Evolutionary conservation across 2,888 invertebrate genomes (phyloP).

Genomic region (Brachynemurus nebulosus): DNA sequence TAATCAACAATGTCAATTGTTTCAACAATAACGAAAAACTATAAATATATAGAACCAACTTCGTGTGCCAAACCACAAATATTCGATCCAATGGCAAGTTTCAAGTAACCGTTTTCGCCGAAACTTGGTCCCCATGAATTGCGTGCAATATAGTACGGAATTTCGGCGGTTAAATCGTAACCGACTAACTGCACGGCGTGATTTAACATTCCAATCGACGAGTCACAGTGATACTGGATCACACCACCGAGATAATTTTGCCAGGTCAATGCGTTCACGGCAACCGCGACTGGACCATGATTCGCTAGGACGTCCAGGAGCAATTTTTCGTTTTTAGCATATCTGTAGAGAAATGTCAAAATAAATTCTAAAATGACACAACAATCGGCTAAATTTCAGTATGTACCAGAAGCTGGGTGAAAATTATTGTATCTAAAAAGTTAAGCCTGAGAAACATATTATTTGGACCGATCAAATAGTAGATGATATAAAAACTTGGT

Average conservation of each 20-base stretch:
- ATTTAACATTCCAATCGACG: conserved; percentile 43
- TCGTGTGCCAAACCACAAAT: conserved; percentile 65
- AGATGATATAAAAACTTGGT: too few relatives aligned
- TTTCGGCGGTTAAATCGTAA: conserved; percentile 54
- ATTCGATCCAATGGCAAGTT: conserved; percentile 60
- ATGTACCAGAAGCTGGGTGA: too few relatives aligned
- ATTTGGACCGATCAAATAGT: too few relatives aligned
- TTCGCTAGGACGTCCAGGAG: conserved; percentile 44
- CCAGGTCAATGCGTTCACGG: conserved; percentile 74
- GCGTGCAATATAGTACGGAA: conserved; percentile 69
- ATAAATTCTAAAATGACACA: conserved; percentile 15
- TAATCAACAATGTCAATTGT: too few relatives aligned
- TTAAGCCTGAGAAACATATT: too few relatives aligned
- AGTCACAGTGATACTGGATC: conserved; percentile 67
- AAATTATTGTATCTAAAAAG: too few relatives aligned
- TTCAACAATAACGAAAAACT: too few relatives aligned
- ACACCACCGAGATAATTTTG: conserved; percentile 76
- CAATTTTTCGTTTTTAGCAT: conserved; percentile 39
- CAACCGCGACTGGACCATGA: conserved; percentile 66
- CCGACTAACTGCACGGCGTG: conserved; percentile 77
- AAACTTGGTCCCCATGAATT: conserved; percentile 76
- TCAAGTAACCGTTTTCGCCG: conserved; percentile 62
- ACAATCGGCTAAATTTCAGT: conserved; percentile 4
- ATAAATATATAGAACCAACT: conserved; percentile 38
- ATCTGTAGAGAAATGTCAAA: conserved; percentile 7